Evolutionary conservation across 2,113 vertebrate genomes (phyloP).

Genomic region (Poicephalus gulielmi): DNA sequence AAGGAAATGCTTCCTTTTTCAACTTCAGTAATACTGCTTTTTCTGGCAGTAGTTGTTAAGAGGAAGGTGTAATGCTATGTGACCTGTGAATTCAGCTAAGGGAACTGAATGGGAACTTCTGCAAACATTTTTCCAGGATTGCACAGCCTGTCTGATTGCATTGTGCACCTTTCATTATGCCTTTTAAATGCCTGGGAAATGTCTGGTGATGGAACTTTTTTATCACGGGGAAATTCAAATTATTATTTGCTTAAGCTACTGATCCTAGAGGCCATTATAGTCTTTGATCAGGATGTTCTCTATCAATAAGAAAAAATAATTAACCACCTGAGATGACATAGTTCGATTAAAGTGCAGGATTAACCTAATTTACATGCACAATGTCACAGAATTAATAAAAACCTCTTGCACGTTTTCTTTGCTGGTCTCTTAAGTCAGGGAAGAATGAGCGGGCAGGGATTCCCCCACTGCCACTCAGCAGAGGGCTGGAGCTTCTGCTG

Average conservation of each 20-base stretch:
- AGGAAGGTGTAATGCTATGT: conserved; percentile 58
- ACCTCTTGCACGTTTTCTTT: background rate
- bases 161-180: background rate
- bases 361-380: background rate
- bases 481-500: background rate
- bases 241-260: background rate
- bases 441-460: background rate
- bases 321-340: background rate
- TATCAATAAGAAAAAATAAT: background rate
- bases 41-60: background rate
- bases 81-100: conserved; percentile 64
- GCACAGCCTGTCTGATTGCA: background rate
- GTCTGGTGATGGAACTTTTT: background rate
- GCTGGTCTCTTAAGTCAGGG: background rate
- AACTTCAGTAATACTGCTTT: background rate
- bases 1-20: background rate
- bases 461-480: background rate
- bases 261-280: background rate
- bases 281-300: background rate
- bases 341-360: background rate
- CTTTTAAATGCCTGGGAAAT: background rate
- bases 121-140: conserved; percentile 34
- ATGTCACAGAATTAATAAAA: background rate
- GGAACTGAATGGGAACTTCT: conserved; percentile 53
- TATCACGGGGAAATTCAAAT: background rate